These are phyloP conservation scores for Avahi laniger DNA, from an alignment of 2,797 vertebrate genomes.

Conservation along the genomic window DNA sequence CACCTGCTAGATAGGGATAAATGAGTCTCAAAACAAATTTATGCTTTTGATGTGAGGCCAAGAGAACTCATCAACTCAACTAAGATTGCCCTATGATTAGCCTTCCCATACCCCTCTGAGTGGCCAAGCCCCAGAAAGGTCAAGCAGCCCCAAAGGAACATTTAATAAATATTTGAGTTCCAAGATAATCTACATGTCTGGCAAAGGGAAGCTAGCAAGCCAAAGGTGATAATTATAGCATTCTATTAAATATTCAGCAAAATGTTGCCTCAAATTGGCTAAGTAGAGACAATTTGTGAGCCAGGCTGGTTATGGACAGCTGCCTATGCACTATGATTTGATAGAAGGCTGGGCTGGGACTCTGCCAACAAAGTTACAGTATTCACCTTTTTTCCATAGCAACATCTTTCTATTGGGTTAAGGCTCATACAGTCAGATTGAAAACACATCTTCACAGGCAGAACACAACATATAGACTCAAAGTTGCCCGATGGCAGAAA, in stretches of 20 bases:
- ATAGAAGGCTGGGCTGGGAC: not conserved
- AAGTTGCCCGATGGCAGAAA: constrained; percentile 10
- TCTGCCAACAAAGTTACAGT: not conserved
- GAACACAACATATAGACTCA: not conserved
- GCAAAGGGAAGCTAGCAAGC: not conserved
- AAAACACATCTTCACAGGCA: not conserved
- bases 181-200: not conserved
- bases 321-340: not conserved
- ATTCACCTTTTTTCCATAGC: not conserved
- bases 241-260: not conserved
- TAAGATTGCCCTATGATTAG: not conserved
- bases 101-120: not conserved
- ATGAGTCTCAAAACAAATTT: not conserved
- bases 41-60: not conserved
- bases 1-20: not conserved
- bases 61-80: not conserved
- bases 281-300: not conserved
- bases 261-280: constrained; percentile 19
- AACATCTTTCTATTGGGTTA: not conserved
- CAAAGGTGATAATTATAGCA: not conserved
- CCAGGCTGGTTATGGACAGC: not conserved
- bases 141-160: not conserved
- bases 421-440: not conserved
- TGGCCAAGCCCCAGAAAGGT: not conserved
- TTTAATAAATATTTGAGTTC: not conserved